Base-by-base conservation (phyloP, 2,113 vertebrate species). In the Trachemys scripta region DNA sequence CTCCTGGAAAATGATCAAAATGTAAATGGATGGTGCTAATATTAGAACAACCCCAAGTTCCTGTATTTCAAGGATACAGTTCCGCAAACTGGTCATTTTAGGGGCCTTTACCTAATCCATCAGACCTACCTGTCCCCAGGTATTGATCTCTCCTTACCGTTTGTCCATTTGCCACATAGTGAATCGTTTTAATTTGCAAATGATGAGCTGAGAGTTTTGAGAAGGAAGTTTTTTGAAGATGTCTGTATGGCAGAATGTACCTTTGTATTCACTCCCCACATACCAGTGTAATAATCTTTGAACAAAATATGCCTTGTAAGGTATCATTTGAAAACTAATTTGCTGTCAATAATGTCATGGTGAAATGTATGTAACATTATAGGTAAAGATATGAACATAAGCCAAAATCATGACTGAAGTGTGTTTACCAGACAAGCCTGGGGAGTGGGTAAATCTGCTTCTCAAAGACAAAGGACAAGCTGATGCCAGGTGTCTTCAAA, bases 1-100 rank as follows among this genome's bases (percentile, higher is more conserved):
- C 93, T 84, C 57, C 86, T 97, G 93, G 87, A 94, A 97, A 93
- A 47, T 79, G 92, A 85, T 90, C 91, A 94, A 59, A 72, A 82
- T 35, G 3, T 81, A 98, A 98, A 97, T 87, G 94, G 97, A 90
- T 85, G 79, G 69, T 24, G 51, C 14, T 50, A 90, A 92, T 38
- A 27, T 80, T 85, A 96, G 90, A 94, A 84, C 69, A 93, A 80
- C 83, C 75, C 82, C 92, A 90, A 92, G 69, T 81, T 92, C 80
- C 92, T 94, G 84, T 17, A 89, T 16, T 25, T 95, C 53, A 94
- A 57, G 89, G 17, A 76, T 12, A 22, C 42, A 56, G 29, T 47
- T 88, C 89, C 92, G 31, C 76, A 85, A 62, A 54, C 65, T 5
- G 72, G 90, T 88, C 89, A 86, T 29, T 31, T 27, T 78, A 57